Evolutionary conservation across 2,113 vertebrate species (phyloP), one percentile per base, ranked within the genome.

Genomic region (Apus apus): DNA sequence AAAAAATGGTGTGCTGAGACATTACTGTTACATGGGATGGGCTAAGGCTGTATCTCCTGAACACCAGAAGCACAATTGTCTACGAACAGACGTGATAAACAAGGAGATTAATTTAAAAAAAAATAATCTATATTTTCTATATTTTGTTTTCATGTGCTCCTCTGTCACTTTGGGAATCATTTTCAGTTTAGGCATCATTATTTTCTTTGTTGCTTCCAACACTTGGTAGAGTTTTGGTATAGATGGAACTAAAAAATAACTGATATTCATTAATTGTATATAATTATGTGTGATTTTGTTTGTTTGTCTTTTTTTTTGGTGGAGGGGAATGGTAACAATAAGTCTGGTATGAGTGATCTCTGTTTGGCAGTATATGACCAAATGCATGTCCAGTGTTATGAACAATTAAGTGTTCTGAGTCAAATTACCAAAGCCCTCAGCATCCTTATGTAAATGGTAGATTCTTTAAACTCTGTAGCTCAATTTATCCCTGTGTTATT

Each of bases 401-500:
- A 89, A 75, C 51, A 87, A 81, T 34, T 18, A 77, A 56, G 70
- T 67, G 51, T 74, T 91, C n/a, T 77, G 36, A 77, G 16, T 90
- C 48, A 57, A 53, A 78, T 50, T 90, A 62, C 80, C 46, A 48
- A 4, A 87, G 67, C 53, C 26, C 6, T 67, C 85, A 57, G 22
- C 61, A 45, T 54, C 26, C 62, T 70, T 46, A 45, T 58, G 43
- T n/a, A 87, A 83, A 87, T 71, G 43, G 51, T 77, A 91, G 85
- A 95, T 94, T 89, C 48, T 87, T 73, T 84, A 94, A 94, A 51
- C 38, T 73, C 56, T 82, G 64, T 58, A 85, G 75, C 43, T 86
- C 48, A 86, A 22, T 89, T 85, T 65, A 65, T 73, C 27, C 45
- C 27, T 53, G 48, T 93, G 83, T 86, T 90, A 89, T 91, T 96